Conservation (phyloP, 92 coral and sea anemone genomes). For the Zoanthus solanderi region DNA sequence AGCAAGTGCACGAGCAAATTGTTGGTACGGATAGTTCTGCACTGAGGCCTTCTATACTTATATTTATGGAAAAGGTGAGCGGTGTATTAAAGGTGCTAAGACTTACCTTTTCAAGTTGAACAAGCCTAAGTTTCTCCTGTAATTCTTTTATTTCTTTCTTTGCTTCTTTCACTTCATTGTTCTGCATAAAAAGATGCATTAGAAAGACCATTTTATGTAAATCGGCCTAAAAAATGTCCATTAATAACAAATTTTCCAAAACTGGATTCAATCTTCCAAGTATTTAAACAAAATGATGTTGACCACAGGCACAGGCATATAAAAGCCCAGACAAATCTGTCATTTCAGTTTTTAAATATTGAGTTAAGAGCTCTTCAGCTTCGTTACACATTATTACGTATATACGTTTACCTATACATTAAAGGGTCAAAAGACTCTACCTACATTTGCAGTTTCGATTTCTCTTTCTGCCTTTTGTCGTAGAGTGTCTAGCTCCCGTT, state of each 20-base stretch:
- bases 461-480: constrained; percentile 71
- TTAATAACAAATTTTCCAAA: too few relatives aligned
- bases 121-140: constrained; percentile 42
- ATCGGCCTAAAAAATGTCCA: too few relatives aligned
- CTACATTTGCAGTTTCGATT: constrained; percentile 48
- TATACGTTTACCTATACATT: too few relatives aligned
- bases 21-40: too few relatives aligned
- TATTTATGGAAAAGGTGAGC: background rate
- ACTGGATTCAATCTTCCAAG: too few relatives aligned
- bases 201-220: too few relatives aligned
- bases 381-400: too few relatives aligned
- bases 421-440: background rate
- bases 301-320: too few relatives aligned
- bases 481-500: constrained; percentile 82
- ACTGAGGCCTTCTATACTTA: background rate
- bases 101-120: constrained; percentile 19
- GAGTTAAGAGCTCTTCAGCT: too few relatives aligned
- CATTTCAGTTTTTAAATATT: too few relatives aligned
- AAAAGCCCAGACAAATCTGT: too few relatives aligned
- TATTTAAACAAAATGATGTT: too few relatives aligned
- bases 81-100: background rate
- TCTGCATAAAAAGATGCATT: constrained; percentile 6
- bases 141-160: constrained; percentile 47
- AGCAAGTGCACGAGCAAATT: background rate
- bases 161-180: constrained; percentile 51